Evolutionary conservation across 2,113 vertebrate species (phyloP), one percentile per base, ranked within the genome.

Genomic region (Dunckerocampus dactyliophorus): DNA sequence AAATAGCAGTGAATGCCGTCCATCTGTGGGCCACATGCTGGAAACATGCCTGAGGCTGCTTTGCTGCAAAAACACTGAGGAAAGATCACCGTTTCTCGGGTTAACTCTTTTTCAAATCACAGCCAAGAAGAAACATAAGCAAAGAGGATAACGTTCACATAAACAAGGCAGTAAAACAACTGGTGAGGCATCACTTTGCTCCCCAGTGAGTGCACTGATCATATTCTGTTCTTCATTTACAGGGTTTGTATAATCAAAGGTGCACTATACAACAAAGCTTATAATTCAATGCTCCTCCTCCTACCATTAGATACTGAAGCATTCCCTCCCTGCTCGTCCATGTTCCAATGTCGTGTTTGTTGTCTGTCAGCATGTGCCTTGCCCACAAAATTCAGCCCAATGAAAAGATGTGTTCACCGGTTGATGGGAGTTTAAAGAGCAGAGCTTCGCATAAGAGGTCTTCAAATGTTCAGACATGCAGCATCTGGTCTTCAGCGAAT

Each of bases 331-430:
- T 6, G 67, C 4, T 50, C 22, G 63, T 39, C 31, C 58, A 60
- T 49, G 62, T 28, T 45, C 51, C 56, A 69, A 61, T 69, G 50
- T 59, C 47, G 11, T 39, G 13, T 43, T 55, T 20, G 46, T 64
- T 73, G 71, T 60, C 60, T 60, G 57, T 37, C 1, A 59, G 50
- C 39, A 12, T 12, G 11, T 14, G 43, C 6, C 54, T 31, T 48
- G 17, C 47, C 1, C 14, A 39, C 6, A 48, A 13, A 22, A 34
- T n/a, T n/a, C 34, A 22, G 31, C 7, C 31, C 31, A 7, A 28
- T 28, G 5, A 28, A 28, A 28, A n/a, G 24, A 43, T 52, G 13
- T 46, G 20, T 19, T 1, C 3, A 10, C n/a, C 17, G 13, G 4
- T 6, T n/a, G 22, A 55, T 20, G 10, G 47, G 7, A 12, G 9